Conservation (phyloP, 2,797 vertebrate species). For the Garrulus glandarius region DNA sequence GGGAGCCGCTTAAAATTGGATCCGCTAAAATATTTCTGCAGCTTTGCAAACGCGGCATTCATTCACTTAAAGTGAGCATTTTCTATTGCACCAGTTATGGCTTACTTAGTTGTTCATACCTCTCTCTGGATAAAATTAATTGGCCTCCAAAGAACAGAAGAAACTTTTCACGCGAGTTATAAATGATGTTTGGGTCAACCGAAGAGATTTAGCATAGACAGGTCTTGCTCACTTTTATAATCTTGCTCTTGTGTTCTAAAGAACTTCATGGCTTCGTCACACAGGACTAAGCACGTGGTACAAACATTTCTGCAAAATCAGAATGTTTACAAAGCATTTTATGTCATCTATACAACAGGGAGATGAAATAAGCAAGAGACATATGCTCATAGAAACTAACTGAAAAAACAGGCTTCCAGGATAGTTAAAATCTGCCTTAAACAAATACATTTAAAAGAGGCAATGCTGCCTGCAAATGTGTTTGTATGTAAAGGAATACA, state of each 20-base stretch:
- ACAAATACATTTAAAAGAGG: neutral
- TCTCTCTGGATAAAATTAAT: neutral
- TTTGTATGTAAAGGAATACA: neutral
- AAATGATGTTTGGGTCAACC: neutral
- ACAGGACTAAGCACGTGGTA: neutral
- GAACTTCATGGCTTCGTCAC: neutral
- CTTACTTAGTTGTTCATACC: fast-evolving
- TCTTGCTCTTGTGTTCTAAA: neutral
- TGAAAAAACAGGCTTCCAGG: neutral
- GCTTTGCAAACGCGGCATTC: neutral
- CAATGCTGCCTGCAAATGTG: fast-evolving
- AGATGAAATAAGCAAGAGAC: neutral
- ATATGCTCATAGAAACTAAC: neutral
- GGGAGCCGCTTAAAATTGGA: fast-evolving
- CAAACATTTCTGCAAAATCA: neutral
- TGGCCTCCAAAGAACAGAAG: neutral
- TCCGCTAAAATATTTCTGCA: neutral
- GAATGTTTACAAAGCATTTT: neutral
- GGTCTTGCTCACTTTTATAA: neutral
- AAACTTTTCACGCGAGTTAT: neutral
- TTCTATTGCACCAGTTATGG: fast-evolving
- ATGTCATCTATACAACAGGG: neutral
- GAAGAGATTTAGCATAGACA: neutral
- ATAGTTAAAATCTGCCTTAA: neutral
- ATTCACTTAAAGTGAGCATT: fast-evolving